A percentile compares a stretch with the other conserved stretches of the same genome.
Evolutionary conservation across 37 sponge, comb jelly and placozoan genomes (phyloP).

Genomic region (Corticium candelabrum): DNA sequence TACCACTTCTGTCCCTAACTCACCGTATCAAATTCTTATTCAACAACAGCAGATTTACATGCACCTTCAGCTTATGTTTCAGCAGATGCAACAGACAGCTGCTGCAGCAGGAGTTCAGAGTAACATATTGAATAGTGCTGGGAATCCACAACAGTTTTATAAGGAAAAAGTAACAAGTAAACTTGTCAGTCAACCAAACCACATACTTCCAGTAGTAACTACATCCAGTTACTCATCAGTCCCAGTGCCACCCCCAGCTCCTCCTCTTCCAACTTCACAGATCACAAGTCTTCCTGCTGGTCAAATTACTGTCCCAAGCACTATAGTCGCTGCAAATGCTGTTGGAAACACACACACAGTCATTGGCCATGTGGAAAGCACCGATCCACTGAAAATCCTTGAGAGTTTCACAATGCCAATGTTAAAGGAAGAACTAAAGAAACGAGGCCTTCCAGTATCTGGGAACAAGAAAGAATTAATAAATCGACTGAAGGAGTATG

Average conservation of each 20-base stretch:
- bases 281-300: background rate
- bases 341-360: no score
- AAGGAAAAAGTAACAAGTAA: background rate
- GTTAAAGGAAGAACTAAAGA: conserved; percentile 58
- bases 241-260: background rate
- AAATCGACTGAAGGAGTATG: no score
- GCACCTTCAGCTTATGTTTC: conserved; percentile 70
- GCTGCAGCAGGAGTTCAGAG: background rate
- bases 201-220: no score
- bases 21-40: conserved; percentile 49
- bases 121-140: background rate
- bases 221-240: no score
- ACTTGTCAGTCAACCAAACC: background rate
- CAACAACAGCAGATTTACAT: conserved; percentile 84
- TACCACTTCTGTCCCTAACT: background rate
- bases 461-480: conserved; percentile 79
- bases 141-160: background rate
- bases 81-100: conserved; percentile 23
- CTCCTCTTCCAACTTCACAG: background rate
- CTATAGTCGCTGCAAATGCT: no score
- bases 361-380: background rate
- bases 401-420: conserved; percentile 67
- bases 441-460: conserved; percentile 61
- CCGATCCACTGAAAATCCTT: background rate
- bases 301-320: background rate